A percentile compares a stretch with the other conserved stretches of the same genome.
Evolutionary conservation across 37 sponge, comb jelly and placozoan genomes (phyloP).

Genomic region (Petrosia ficiformis): DNA sequence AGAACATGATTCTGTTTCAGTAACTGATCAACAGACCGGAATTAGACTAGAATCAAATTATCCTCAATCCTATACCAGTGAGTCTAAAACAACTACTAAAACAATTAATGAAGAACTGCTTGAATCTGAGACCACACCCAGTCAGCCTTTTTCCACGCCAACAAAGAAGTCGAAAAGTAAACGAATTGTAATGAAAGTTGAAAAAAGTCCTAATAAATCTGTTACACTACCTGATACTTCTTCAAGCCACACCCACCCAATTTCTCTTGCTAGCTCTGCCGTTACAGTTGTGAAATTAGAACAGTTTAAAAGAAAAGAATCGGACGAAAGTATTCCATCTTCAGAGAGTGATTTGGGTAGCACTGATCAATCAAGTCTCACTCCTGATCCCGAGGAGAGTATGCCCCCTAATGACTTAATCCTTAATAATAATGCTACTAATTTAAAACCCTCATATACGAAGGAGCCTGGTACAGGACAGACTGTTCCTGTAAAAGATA

Average conservation of each 20-base stretch:
- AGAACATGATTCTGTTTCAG: not conserved
- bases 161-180: not conserved
- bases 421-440: too few species aligned
- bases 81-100: too few species aligned
- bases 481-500: slow-evolving; percentile 30
- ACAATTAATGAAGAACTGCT: too few species aligned
- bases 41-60: slow-evolving; percentile 1
- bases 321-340: slow-evolving; percentile 47
- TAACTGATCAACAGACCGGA: slow-evolving; percentile 8
- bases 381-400: not conserved
- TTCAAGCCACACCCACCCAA: not conserved
- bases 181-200: not conserved
- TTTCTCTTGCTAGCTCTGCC: not conserved
- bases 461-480: slow-evolving; percentile 66
- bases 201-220: not conserved
- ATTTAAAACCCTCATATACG: slow-evolving; percentile 16
- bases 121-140: too few species aligned
- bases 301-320: slow-evolving; percentile 37
- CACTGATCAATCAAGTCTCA: not conserved
- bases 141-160: not conserved
- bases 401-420: too few species aligned
- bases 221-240: not conserved
- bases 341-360: slow-evolving; percentile 10
- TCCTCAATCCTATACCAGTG: not conserved
- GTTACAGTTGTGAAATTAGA: not conserved